phyloP scores from a whole-genome alignment of 1,140 invertebrate genomes.

The Ylistrum balloti region DNA sequence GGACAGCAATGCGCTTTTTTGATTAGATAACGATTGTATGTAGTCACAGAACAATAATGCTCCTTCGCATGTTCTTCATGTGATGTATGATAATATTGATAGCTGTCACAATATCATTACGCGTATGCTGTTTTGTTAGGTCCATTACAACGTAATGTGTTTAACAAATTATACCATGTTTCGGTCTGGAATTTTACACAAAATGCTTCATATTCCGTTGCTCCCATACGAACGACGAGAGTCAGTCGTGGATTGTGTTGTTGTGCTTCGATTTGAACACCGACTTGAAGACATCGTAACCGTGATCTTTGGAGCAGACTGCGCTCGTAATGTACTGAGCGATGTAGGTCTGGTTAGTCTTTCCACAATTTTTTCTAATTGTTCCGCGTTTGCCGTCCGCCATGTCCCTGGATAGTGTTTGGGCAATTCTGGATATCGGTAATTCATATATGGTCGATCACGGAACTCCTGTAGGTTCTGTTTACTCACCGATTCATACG shows the following conservation, averaged over 20 bases:
- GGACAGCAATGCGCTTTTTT: no score
- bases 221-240: background rate
- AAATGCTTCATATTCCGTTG: background rate
- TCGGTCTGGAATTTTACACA: no score
- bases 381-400: slow-evolving; percentile 56
- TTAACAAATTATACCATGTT: no score
- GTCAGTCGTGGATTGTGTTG: background rate
- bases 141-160: no score
- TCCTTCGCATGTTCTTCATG: no score
- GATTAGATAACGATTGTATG: no score
- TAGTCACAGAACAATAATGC: no score
- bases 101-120: background rate
- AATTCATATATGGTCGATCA: slow-evolving; percentile 58
- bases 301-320: slow-evolving; percentile 53
- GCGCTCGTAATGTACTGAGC: slow-evolving; percentile 45
- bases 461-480: slow-evolving; percentile 60
- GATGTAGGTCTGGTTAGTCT: slow-evolving; percentile 61
- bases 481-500: slow-evolving; percentile 62
- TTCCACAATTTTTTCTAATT: slow-evolving; percentile 62
- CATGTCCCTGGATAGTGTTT: slow-evolving; percentile 71
- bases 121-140: no score
- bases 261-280: background rate
- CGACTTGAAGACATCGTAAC: background rate
- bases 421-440: slow-evolving; percentile 65
- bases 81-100: no score